Percentiles rank a stretch among this genome's conserved stretches.
Conservation (phyloP, 2,797 vertebrate species). For the Muraenolepis orangiensis region DNA sequence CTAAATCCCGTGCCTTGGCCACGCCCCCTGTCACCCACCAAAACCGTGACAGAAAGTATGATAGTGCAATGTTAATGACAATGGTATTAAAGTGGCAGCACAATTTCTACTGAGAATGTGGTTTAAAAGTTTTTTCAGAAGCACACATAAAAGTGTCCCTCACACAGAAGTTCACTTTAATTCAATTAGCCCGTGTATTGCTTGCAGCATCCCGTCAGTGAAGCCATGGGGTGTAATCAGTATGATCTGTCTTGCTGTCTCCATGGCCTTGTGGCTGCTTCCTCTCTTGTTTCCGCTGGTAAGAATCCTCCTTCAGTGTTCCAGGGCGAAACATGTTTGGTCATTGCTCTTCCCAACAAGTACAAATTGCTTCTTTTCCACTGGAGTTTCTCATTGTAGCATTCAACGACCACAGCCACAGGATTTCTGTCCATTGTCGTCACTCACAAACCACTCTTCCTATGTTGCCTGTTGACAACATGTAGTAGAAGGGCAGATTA, state of each 20-base stretch:
- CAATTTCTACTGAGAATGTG: too few species aligned
- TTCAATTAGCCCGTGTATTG: constrained; percentile 42
- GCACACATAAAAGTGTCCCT: too few species aligned
- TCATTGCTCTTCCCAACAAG: constrained; percentile 18
- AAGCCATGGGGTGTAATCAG: constrained; percentile 50
- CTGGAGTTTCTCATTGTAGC: not conserved
- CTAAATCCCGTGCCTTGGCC: too few species aligned
- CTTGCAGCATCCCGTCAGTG: constrained; percentile 18
- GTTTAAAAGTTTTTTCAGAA: too few species aligned
- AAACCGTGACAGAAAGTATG: too few species aligned
- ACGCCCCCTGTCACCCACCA: too few species aligned
- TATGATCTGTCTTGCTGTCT: constrained; percentile 52
- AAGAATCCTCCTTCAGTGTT: constrained; percentile 22
- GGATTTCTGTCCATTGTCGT: not conserved
- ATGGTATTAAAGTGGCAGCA: too few species aligned
- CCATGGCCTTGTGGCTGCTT: constrained; percentile 30
- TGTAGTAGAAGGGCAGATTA: not conserved
- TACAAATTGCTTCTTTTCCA: not conserved
- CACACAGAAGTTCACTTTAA: constrained; percentile 41
- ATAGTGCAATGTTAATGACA: too few species aligned
- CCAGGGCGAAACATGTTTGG: constrained; percentile 31
- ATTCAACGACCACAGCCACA: not conserved
- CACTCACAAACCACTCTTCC: not conserved
- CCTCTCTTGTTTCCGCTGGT: constrained; percentile 38
- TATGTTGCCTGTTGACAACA: not conserved